Percentiles rank a stretch among this genome's conserved stretches.
These are phyloP conservation scores for Boloria euphrosyne DNA, from an alignment of 2,888 invertebrate genomes.

Conservation along the genomic window DNA sequence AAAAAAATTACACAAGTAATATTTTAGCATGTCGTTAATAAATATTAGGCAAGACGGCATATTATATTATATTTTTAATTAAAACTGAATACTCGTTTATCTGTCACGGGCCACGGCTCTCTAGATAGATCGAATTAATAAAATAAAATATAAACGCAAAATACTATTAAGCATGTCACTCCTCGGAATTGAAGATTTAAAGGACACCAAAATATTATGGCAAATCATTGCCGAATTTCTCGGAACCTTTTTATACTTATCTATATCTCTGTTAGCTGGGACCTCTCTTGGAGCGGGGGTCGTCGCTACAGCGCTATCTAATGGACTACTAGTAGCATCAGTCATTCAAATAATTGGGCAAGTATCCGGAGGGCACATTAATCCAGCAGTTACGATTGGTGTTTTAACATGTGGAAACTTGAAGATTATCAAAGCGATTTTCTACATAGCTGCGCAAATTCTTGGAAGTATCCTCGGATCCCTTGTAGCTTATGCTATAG, in stretches of 20 bases:
- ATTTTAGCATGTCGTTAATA: too few relatives aligned
- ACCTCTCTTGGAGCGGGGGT: conserved; percentile 9
- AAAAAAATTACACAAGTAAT: too few relatives aligned
- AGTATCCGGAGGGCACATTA: conserved; percentile 41
- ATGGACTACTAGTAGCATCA: conserved; percentile 37
- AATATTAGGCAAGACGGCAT: too few relatives aligned
- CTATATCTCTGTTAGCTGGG: conserved; percentile 33
- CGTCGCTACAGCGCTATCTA: conserved; percentile 29
- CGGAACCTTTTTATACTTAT: conserved; percentile 39
- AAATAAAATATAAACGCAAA: background rate
- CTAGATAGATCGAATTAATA: too few relatives aligned
- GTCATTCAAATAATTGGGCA: conserved; percentile 36
- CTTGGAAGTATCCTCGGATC: conserved; percentile 34
- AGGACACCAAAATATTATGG: conserved; percentile 32
- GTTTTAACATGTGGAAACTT: conserved; percentile 33
- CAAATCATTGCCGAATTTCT: conserved; percentile 42
- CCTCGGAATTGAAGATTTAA: conserved; percentile 32
- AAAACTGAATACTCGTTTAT: too few relatives aligned
- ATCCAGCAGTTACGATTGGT: conserved; percentile 38
- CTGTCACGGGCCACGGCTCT: too few relatives aligned
- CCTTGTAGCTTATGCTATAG: conserved; percentile 30
- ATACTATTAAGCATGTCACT: conserved; percentile 20
- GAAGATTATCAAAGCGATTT: conserved; percentile 29
- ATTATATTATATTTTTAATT: too few relatives aligned
- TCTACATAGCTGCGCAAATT: conserved; percentile 34